Evolutionary conservation across 2,888 invertebrate species (phyloP), one percentile per base, ranked within the genome.

Genomic region (Thumatha senex): DNA sequence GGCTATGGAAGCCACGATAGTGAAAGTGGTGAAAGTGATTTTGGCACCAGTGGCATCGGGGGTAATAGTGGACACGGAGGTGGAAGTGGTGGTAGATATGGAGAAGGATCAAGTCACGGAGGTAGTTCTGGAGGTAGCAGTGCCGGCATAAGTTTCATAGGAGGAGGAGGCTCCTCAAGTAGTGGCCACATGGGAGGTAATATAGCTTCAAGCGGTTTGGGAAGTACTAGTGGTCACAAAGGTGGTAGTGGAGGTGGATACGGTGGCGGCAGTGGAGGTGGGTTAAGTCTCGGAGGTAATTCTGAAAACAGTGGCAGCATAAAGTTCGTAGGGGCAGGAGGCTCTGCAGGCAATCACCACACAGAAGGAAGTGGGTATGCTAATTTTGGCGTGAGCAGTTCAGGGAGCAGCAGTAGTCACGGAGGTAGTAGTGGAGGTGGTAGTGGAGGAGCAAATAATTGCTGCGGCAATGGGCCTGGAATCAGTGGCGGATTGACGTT

Each of bases 51-150:
- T 7, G 61, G 56, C 10, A 56, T 57, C n/a, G 53, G 49, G 11
- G 58, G 63, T 38, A 71, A 76, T 40, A 61, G 70, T 29, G 54
- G 67, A 14, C 74, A 69, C 36, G 69, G 11, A 42, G 14, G 70
- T 0, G 58, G 48, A 10, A 10, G 12, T 12, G 34, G 47, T 0
- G 34, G 51, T 11, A 44, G 53, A 18, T 46, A 24, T 8, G 40
- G 39, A 0, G 24, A 35, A 38, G 33, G 45, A 18, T 2, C 2
- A 5, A 33, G 43, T 14, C 15, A 31, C 39, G 39, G 36, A 29
- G 24, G 34, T 14, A 40, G 47, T 0, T 9, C 11, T 14, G 39
- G 39, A 11, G 39, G 39, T 7, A 15, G 15, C 8, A 12, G 8
- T 12, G 18, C 2, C 4, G 42, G 43, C n/a, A 10, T 31, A 31